Conservation (phyloP, 64 coral and sea anemone genomes). For the Pocillopora verrucosa region DNA sequence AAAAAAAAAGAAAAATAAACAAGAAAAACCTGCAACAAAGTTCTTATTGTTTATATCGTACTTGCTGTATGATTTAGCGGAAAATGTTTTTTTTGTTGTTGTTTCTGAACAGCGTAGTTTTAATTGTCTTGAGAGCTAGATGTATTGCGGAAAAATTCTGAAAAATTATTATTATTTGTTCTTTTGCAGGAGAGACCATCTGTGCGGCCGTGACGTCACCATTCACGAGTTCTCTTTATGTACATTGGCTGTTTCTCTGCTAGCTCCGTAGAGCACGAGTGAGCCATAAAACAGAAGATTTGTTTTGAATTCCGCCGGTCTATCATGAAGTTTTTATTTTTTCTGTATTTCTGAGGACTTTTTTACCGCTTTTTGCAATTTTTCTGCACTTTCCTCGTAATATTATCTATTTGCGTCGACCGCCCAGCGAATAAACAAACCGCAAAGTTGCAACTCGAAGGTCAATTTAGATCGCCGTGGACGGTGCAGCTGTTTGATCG, state of each 20-base stretch:
- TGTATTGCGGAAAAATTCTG: not conserved
- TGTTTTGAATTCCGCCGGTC: conserved; percentile 4
- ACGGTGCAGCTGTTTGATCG: conserved; percentile 34
- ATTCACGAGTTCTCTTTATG: conserved; percentile 29
- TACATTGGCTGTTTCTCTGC: conserved; percentile 15
- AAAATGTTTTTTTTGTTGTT: not conserved
- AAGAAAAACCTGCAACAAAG: too few relatives aligned
- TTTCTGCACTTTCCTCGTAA: not conserved
- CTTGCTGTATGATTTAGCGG: not conserved
- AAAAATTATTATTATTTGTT: conserved; percentile 23
- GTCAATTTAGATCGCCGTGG: not conserved
- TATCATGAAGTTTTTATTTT: not conserved
- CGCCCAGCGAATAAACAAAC: conserved; percentile 28
- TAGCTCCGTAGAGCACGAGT: not conserved
- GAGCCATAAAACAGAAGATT: not conserved
- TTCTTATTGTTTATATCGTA: not conserved
- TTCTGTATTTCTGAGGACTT: not conserved
- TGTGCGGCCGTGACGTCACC: conserved; percentile 28
- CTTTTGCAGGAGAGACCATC: conserved; percentile 40
- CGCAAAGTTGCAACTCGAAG: conserved; percentile 25
- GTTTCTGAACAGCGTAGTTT: not conserved
- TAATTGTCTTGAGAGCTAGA: conserved; percentile 3
- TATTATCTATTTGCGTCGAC: conserved; percentile 14
- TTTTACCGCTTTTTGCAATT: not conserved
- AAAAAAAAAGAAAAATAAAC: too few relatives aligned